Conservation (phyloP, 53 echinoderm and acorn worm genomes). For the Paelopatides confundens region DNA sequence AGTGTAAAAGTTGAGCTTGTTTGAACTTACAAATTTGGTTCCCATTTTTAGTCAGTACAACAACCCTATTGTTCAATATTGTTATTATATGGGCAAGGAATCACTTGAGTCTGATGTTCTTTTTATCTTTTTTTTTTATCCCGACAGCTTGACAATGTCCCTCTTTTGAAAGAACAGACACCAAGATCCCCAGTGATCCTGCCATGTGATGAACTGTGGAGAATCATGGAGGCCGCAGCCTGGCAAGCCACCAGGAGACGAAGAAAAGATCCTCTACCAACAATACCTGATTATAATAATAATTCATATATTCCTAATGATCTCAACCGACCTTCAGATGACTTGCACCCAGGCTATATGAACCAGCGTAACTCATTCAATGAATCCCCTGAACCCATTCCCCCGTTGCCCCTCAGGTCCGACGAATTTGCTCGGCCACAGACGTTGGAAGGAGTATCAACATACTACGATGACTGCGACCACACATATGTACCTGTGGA, state of each 20-base stretch:
- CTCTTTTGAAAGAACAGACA: background rate
- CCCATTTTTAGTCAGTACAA: no score
- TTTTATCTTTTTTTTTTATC: no score
- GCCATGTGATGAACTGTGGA: background rate
- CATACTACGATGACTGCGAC: background rate
- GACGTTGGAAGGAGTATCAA: background rate
- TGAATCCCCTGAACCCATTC: no score
- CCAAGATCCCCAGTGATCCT: background rate
- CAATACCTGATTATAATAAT: background rate
- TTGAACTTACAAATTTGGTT: no score
- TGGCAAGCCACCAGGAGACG: background rate
- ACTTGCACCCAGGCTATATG: background rate
- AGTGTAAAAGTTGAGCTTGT: no score
- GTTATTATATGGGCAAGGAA: no score
- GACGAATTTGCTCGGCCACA: background rate
- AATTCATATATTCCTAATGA: background rate
- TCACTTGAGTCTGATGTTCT: no score
- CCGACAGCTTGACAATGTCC: background rate
- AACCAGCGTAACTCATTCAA: conserved; percentile 13
- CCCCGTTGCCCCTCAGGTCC: background rate
- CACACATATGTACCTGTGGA: background rate
- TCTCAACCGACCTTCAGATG: background rate
- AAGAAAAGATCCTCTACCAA: background rate
- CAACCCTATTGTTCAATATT: no score
- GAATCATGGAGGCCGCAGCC: background rate